Conservation (phyloP, 2,113 vertebrate species). For the Tretioscincus oriximinensis region DNA sequence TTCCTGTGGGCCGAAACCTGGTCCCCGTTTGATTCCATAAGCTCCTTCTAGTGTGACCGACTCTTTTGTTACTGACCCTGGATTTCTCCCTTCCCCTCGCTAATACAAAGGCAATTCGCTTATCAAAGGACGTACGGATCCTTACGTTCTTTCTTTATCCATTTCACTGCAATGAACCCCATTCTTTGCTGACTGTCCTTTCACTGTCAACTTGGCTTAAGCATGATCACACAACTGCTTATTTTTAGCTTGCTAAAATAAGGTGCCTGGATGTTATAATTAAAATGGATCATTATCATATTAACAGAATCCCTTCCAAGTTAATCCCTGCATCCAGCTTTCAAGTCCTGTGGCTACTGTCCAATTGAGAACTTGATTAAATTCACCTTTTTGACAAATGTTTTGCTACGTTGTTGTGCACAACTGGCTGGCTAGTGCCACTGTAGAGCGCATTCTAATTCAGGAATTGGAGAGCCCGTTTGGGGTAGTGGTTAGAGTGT, state of each 20-base stretch:
- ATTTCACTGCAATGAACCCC: neutral
- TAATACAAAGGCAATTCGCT: neutral
- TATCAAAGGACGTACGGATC: neutral
- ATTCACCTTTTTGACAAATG: constrained; percentile 8
- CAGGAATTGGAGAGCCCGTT: neutral
- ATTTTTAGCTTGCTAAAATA: constrained; percentile 59
- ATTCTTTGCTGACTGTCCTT: constrained; percentile 1
- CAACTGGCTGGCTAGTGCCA: neutral
- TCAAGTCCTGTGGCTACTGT: neutral
- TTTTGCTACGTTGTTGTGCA: neutral
- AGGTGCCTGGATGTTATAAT: constrained; percentile 58
- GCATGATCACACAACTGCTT: constrained; percentile 28
- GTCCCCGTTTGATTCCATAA: neutral
- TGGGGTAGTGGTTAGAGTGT: no score
- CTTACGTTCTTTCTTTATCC: neutral
- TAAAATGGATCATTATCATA: constrained; percentile 63
- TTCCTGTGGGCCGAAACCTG: no score
- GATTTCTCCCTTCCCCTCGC: no score
- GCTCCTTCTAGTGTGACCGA: neutral
- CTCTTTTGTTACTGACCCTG: no score
- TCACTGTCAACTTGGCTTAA: neutral
- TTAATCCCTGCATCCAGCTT: neutral
- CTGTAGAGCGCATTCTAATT: neutral
- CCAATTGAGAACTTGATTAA: constrained; percentile 19
- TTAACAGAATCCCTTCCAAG: constrained; percentile 55